Evolutionary conservation across 2,113 vertebrate species (phyloP).

Genomic region (Odontesthes bonariensis): DNA sequence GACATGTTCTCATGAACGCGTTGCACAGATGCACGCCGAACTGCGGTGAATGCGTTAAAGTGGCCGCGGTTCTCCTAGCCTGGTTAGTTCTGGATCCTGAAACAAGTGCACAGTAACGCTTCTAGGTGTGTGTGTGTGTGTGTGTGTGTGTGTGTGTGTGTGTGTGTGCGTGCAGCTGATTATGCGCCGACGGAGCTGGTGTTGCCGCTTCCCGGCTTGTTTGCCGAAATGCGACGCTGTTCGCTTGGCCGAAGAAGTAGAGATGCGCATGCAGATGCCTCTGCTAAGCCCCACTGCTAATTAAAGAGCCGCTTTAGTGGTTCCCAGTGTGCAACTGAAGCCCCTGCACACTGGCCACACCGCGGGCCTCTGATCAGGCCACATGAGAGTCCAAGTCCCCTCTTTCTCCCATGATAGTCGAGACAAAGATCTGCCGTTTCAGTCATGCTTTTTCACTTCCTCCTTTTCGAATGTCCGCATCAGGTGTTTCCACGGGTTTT

Average conservation of each 20-base stretch:
- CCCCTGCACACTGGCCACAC: slow-evolving; percentile 27
- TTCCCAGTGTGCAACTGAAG: slow-evolving; percentile 42
- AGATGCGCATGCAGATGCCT: slow-evolving; percentile 25
- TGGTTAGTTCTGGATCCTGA: neutral
- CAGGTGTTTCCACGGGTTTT: too few relatives aligned
- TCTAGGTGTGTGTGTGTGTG: slow-evolving; percentile 4
- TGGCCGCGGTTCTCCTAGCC: neutral
- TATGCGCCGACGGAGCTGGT: too few relatives aligned
- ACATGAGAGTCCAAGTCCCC: neutral
- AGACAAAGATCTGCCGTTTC: too few relatives aligned
- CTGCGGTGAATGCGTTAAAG: slow-evolving; percentile 32
- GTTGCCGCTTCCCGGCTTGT: slow-evolving; percentile 16
- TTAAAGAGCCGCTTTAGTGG: slow-evolving; percentile 55
- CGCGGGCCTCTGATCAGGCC: slow-evolving; percentile 16
- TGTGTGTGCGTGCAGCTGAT: slow-evolving; percentile 37
- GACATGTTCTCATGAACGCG: slow-evolving; percentile 10
- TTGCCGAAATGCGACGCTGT: slow-evolving; percentile 18
- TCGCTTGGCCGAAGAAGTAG: slow-evolving; percentile 22
- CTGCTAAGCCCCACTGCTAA: slow-evolving; percentile 19
- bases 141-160: too few relatives aligned
- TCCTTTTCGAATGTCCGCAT: too few relatives aligned
- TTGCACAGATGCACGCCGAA: neutral
- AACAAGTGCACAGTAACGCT: slow-evolving; percentile 42
- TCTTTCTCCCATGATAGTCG: too few relatives aligned
- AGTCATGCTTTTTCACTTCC: too few relatives aligned